These are phyloP conservation scores for Steatornis caripensis DNA, from an alignment of 2,113 vertebrate genomes.

Conservation along the genomic window DNA sequence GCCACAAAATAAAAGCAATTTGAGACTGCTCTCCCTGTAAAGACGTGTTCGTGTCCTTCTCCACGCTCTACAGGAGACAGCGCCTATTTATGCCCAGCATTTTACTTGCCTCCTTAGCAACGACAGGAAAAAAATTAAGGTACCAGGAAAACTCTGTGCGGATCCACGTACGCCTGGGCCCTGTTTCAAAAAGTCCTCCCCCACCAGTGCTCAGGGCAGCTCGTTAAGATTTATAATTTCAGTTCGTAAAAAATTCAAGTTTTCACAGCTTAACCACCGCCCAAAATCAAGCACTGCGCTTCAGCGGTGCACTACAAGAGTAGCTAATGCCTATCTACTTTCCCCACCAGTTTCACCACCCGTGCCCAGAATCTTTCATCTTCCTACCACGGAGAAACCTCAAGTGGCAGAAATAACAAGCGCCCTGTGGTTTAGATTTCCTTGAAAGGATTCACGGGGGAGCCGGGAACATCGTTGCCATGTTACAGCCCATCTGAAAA, in stretches of 20 bases:
- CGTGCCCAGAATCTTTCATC: not conserved
- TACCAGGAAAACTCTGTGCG: not conserved
- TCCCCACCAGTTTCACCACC: not conserved
- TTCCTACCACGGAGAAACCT: not conserved
- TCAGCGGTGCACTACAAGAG: not conserved
- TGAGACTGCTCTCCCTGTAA: rapidly evolving
- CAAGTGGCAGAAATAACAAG: not conserved
- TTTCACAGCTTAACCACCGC: not conserved
- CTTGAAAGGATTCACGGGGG: not conserved
- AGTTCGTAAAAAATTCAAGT: not conserved
- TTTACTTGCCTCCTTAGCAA: not conserved
- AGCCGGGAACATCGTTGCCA: not conserved
- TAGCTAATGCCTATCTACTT: not conserved
- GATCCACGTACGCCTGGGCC: not conserved
- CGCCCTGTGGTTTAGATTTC: not conserved
- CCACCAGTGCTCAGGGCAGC: too few species aligned
- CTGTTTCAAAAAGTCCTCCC: not conserved
- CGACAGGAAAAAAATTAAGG: not conserved
- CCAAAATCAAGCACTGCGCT: rapidly evolving
- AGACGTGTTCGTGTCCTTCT: not conserved
- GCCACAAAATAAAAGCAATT: not conserved
- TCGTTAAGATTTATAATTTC: too few species aligned
- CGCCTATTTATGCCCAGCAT: not conserved
- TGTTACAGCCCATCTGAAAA: not conserved
- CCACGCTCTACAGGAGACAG: not conserved